Evolutionary conservation across 1,140 invertebrate genomes (phyloP).

Genomic region (Atta colombica): DNA sequence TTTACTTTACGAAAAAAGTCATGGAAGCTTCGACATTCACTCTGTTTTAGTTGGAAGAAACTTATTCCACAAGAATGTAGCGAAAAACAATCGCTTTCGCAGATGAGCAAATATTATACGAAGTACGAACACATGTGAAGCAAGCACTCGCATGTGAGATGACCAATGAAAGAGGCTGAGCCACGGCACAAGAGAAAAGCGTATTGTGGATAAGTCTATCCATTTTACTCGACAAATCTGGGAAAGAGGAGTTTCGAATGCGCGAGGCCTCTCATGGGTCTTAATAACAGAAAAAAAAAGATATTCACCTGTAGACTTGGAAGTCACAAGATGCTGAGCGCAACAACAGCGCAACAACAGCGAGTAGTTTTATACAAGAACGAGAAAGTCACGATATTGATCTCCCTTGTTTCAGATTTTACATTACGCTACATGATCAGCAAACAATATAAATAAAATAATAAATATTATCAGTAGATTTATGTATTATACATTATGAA

Average conservation of each 20-base stretch:
- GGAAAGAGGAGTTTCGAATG: constrained; percentile 48
- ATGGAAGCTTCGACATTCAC: not conserved
- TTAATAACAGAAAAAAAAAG: constrained; percentile 8
- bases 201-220: constrained; percentile 71
- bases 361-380: not conserved
- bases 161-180: constrained; percentile 12
- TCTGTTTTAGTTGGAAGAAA: constrained; percentile 6
- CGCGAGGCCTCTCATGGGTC: constrained; percentile 40
- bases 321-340: not conserved
- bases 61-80: constrained; percentile 22
- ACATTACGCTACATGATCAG: not conserved
- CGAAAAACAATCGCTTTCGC: constrained; percentile 22
- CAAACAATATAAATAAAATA: not conserved
- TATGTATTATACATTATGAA: not conserved
- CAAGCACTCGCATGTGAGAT: constrained; percentile 2
- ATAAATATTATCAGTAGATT: not conserved
- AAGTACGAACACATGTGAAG: constrained; percentile 42
- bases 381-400: not conserved
- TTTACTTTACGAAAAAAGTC: not conserved
- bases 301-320: constrained; percentile 30
- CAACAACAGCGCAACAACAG: not conserved
- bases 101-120: constrained; percentile 21
- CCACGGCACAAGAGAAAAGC: constrained; percentile 43
- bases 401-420: constrained; percentile 12
- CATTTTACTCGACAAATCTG: constrained; percentile 69